phyloP scores from a whole-genome alignment of 53 echinoderm and acorn worm genomes.

The Crossaster papposus region DNA sequence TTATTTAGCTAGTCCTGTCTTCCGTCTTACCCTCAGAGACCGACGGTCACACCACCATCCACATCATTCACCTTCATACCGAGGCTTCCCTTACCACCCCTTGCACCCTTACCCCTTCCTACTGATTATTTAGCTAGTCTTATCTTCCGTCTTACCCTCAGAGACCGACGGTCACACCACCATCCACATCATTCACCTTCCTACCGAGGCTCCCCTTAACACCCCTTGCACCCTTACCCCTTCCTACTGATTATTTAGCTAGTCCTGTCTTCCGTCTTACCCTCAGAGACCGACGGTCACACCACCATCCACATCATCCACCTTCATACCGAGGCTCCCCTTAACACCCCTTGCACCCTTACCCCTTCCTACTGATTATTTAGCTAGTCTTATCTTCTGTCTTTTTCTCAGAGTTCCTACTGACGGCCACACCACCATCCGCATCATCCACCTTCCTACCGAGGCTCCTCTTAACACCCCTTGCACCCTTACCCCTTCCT shows the following conservation, averaged over 20 bases:
- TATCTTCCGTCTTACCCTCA: constrained; percentile 20
- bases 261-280: neutral
- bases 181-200: constrained; percentile 91
- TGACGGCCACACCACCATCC: too few species aligned
- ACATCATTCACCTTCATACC: constrained; percentile 86
- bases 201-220: constrained; percentile 66
- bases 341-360: neutral
- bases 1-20: too few species aligned
- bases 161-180: constrained; percentile 71
- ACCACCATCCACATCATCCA: constrained; percentile 89
- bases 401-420: constrained; percentile 71
- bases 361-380: neutral
- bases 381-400: too few species aligned
- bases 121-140: too few species aligned
- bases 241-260: neutral
- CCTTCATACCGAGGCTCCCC: constrained; percentile 79
- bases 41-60: constrained; percentile 75
- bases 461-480: too few species aligned
- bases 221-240: neutral
- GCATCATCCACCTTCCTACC: too few species aligned
- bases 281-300: constrained; percentile 71
- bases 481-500: neutral
- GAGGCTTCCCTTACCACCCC: constrained; percentile 60
- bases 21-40: constrained; percentile 66
- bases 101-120: neutral